Evolutionary conservation across 2,113 vertebrate species (phyloP).

Genomic region (Hipposideros armiger): DNA sequence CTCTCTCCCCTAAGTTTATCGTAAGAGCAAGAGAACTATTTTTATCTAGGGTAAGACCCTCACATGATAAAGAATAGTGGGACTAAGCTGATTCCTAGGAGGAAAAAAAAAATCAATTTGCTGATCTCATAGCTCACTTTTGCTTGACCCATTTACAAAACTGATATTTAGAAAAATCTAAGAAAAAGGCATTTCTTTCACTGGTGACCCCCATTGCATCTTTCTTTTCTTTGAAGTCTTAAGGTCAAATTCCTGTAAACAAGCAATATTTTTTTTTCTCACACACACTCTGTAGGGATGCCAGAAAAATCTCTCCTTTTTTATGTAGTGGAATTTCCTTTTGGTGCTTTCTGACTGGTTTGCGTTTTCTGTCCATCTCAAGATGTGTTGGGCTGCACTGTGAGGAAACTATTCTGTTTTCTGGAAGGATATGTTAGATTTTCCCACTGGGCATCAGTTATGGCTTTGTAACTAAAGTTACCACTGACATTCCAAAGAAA

Average conservation of each 20-base stretch:
- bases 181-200: conserved; percentile 61
- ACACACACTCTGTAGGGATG: background rate
- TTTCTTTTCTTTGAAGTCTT: conserved; percentile 61
- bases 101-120: conserved; percentile 58
- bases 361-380: conserved; percentile 37
- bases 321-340: background rate
- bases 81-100: conserved; percentile 53
- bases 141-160: conserved; percentile 60
- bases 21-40: conserved; percentile 56
- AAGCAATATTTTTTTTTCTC: conserved; percentile 41
- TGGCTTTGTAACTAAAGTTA: conserved; percentile 17
- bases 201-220: background rate
- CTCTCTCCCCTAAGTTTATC: conserved; percentile 51
- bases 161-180: conserved; percentile 40
- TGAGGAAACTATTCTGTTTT: background rate
- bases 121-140: conserved; percentile 34
- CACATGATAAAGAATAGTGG: conserved; percentile 26
- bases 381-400: background rate
- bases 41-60: conserved; percentile 61
- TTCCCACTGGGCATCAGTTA: background rate
- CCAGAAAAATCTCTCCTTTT: conserved; percentile 2
- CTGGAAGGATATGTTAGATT: background rate
- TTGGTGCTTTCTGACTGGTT: background rate
- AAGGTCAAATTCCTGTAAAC: conserved; percentile 69
- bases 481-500: background rate